phyloP scores from a whole-genome alignment of 2,888 invertebrate genomes.

The Tenthredo distinguenda region DNA sequence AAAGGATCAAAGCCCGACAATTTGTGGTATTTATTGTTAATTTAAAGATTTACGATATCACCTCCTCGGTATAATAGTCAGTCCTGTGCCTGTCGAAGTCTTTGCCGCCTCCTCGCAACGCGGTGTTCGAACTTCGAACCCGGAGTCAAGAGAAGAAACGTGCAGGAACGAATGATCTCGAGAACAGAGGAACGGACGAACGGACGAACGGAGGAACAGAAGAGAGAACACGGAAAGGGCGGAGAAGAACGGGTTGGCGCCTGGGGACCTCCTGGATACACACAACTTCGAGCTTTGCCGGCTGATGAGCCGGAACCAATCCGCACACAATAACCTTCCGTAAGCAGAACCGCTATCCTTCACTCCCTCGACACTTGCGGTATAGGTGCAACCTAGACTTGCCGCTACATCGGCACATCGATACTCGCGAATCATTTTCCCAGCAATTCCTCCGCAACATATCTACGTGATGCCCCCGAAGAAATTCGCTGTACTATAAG shows the following conservation, averaged over 20 bases:
- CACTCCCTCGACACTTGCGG: conserved; percentile 60
- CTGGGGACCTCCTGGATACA: conserved; percentile 63
- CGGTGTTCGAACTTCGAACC: conserved; percentile 35
- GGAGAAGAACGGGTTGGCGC: conserved; percentile 64
- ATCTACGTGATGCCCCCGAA: background rate
- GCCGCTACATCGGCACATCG: background rate
- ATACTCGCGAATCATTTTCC: conserved; percentile 1
- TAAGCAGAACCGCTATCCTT: conserved; percentile 73
- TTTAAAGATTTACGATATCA: conserved; percentile 68
- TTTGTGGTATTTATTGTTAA: conserved; percentile 72
- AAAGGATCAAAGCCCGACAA: conserved; percentile 64
- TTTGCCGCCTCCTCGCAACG: background rate
- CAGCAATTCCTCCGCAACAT: background rate
- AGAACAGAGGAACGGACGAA: conserved; percentile 34
- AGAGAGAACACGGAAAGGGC: conserved; percentile 42
- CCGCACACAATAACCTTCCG: conserved; percentile 73
- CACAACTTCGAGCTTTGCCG: conserved; percentile 62
- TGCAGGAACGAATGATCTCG: conserved; percentile 56
- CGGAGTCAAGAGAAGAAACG: conserved; percentile 58
- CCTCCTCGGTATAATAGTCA: background rate
- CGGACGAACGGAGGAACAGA: conserved; percentile 18
- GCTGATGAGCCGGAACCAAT: conserved; percentile 75
- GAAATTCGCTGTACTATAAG: background rate
- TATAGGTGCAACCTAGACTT: background rate
- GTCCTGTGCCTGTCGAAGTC: background rate